Conservation (phyloP, 2,888 invertebrate species). For the Heteromurus nitidus region DNA sequence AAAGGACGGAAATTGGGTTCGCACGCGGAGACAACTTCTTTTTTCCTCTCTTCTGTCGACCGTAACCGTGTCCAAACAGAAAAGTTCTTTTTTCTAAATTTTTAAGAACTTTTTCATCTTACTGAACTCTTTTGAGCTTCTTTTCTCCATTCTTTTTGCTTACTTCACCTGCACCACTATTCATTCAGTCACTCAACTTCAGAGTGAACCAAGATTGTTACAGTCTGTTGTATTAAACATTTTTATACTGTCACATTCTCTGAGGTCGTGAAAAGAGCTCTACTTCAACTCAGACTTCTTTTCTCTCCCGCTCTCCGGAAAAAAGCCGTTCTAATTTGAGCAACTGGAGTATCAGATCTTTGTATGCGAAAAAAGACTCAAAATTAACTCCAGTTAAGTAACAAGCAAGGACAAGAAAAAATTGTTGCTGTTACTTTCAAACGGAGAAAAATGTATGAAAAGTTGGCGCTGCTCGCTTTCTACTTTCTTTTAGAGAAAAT, state of each 20-base stretch:
- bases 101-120: conserved; percentile 28
- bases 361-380: neutral
- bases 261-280: neutral
- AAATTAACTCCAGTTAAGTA: conserved; percentile 39
- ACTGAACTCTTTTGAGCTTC: conserved; percentile 12
- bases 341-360: neutral
- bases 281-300: neutral
- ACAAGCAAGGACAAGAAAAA: conserved; percentile 40
- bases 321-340: conserved; percentile 12
- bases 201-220: neutral
- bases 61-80: conserved; percentile 51
- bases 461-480: conserved; percentile 1
- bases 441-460: neutral
- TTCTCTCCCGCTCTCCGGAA: neutral
- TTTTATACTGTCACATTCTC: conserved; percentile 22
- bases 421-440: conserved; percentile 36
- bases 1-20: conserved; percentile 56
- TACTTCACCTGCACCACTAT: conserved; percentile 28
- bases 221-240: neutral
- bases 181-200: too few species aligned
- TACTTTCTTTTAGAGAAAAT: too few species aligned
- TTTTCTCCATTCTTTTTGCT: conserved; percentile 14
- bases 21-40: conserved; percentile 35
- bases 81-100: conserved; percentile 40
- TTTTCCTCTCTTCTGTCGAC: conserved; percentile 35